phyloP scores from a whole-genome alignment of 2,888 invertebrate species.

The Drosophila seclusa region DNA sequence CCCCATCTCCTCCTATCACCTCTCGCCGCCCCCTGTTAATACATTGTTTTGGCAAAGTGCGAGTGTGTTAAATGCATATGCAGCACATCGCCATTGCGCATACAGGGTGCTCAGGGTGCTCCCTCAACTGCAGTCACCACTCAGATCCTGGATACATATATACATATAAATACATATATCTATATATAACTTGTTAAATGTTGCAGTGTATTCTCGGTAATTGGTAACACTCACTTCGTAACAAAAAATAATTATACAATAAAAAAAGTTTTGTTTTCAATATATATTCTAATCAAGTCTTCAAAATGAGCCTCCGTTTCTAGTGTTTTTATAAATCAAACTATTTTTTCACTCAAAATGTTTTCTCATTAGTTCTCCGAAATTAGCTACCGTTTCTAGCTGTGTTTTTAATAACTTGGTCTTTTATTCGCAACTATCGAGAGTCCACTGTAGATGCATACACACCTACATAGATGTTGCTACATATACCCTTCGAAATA shows the following conservation, averaged over 20 bases:
- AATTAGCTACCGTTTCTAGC: background rate
- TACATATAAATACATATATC: no score
- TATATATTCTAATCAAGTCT: no score
- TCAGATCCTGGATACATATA: background rate
- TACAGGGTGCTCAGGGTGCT: slow-evolving; percentile 64
- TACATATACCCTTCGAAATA: background rate
- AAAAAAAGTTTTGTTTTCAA: background rate
- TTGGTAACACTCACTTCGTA: background rate
- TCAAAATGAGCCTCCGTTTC: no score
- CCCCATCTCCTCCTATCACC: background rate
- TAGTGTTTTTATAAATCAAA: background rate
- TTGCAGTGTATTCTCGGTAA: background rate
- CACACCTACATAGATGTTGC: background rate
- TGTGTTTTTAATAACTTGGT: background rate
- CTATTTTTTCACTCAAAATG: background rate
- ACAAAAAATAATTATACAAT: background rate
- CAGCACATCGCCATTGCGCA: slow-evolving; percentile 49
- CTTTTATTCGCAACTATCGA: background rate
- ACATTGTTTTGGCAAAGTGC: slow-evolving; percentile 35
- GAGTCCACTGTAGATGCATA: background rate
- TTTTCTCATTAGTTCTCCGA: background rate
- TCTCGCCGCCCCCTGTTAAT: slow-evolving; percentile 8
- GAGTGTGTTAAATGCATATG: slow-evolving; percentile 65
- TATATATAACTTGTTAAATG: no score
- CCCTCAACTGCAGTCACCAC: background rate